Conservation (phyloP, 92 coral and sea anemone species). For the Actinostola sp. region DNA sequence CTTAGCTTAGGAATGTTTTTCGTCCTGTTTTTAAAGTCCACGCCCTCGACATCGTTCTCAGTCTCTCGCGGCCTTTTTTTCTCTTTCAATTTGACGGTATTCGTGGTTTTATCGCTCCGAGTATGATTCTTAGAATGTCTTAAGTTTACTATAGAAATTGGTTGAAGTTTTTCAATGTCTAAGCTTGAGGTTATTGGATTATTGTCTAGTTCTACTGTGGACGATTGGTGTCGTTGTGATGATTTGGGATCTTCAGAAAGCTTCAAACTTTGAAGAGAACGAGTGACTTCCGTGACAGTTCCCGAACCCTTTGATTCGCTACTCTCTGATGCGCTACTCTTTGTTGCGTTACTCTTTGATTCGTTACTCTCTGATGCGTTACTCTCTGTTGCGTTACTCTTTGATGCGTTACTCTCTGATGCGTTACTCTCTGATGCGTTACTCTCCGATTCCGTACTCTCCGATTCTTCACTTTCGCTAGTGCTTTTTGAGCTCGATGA, state of each 20-base stretch:
- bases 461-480: neutral
- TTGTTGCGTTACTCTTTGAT: no score
- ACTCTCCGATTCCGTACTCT: neutral
- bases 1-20: slow-evolving; percentile 67
- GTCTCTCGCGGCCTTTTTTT: slow-evolving; percentile 4
- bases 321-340: no score
- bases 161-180: neutral
- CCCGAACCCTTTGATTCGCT: no score
- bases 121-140: neutral
- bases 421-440: neutral
- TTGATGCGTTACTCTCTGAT: neutral
- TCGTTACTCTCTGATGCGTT: no score
- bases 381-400: no score
- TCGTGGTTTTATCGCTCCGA: neutral
- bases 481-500: neutral
- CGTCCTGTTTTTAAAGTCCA: slow-evolving; percentile 40
- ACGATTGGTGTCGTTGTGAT: no score
- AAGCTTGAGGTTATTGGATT: neutral
- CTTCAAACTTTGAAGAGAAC: neutral
- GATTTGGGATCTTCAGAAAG: no score
- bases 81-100: neutral
- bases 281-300: no score
- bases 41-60: slow-evolving; percentile 29
- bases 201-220: neutral
- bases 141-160: neutral